Percentiles rank a stretch among this genome's conserved stretches.
phyloP scores from a whole-genome alignment of 2,888 invertebrate genomes.

The Chouioia cunea region DNA sequence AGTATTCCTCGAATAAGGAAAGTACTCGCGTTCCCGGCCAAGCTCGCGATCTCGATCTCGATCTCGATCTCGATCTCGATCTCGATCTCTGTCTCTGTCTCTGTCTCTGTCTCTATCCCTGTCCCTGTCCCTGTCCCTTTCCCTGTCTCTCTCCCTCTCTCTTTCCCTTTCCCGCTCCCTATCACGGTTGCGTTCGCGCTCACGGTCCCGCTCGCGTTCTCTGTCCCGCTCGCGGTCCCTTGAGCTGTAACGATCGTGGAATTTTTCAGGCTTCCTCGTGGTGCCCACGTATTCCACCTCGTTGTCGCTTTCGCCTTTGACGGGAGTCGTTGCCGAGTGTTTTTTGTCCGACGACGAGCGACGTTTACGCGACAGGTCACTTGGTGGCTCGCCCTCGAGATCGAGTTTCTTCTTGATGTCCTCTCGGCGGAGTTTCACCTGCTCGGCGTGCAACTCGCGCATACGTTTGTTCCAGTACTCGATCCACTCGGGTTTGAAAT shows the following conservation, averaged over 20 bases:
- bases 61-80: constrained; percentile 26
- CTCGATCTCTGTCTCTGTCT: background rate
- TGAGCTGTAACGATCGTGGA: constrained; percentile 9
- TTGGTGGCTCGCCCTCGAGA: constrained; percentile 68
- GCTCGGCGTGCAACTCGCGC: constrained; percentile 81
- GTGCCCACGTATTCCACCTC: constrained; percentile 66
- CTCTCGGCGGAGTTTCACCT: constrained; percentile 76
- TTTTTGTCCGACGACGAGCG: constrained; percentile 13
- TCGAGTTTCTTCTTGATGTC: constrained; percentile 77
- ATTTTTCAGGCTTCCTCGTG: constrained; percentile 52
- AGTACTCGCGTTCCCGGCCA: constrained; percentile 38
- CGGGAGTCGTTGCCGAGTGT: constrained; percentile 21
- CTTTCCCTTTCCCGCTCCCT: constrained; percentile 35
- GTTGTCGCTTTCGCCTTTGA: constrained; percentile 61
- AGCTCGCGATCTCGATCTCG: constrained; percentile 34
- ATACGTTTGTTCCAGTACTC: constrained; percentile 86
- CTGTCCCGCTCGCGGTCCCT: constrained; percentile 38
- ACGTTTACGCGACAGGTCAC: constrained; percentile 37
- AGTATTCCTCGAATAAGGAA: constrained; percentile 51
- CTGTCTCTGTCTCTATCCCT: constrained; percentile 9
- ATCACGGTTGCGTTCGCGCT: constrained; percentile 34
- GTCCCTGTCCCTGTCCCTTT: constrained; percentile 2
- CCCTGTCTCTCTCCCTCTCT: constrained; percentile 30
- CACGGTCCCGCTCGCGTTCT: constrained; percentile 33
- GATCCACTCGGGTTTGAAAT: constrained; percentile 92